These are phyloP conservation scores for Catostomus latipinnis DNA, from an alignment of 2,797 vertebrate species.

Conservation along the genomic window DNA sequence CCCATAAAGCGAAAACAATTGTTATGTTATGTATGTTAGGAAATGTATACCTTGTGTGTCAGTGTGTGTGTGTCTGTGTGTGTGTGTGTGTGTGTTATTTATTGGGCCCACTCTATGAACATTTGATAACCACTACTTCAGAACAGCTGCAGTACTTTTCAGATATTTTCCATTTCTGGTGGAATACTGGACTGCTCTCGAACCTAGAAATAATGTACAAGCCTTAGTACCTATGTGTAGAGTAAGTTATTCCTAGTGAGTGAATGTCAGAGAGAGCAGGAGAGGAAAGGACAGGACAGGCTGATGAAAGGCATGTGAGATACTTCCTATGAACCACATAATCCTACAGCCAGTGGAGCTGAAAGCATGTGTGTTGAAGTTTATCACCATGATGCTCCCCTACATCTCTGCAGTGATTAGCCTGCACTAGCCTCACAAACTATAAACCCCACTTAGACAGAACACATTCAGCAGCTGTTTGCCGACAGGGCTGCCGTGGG, in stretches of 20 bases:
- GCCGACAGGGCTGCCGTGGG: conserved; percentile 55
- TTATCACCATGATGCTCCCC: conserved; percentile 35
- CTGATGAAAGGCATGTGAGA: conserved; percentile 30
- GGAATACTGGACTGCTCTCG: too few species aligned
- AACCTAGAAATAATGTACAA: not conserved
- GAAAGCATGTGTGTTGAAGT: conserved; percentile 34
- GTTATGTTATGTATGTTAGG: too few species aligned
- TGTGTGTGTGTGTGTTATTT: too few species aligned
- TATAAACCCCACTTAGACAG: conserved; percentile 70
- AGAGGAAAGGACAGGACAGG: conserved; percentile 12
- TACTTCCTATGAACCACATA: conserved; percentile 60
- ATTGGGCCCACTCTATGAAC: too few species aligned
- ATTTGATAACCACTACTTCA: too few species aligned
- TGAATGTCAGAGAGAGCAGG: not conserved
- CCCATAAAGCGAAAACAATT: too few species aligned
- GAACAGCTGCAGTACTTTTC: too few species aligned
- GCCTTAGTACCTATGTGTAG: not conserved
- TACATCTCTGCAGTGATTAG: conserved; percentile 60
- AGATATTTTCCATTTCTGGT: too few species aligned
- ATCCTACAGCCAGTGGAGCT: conserved; percentile 57
- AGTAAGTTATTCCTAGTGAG: not conserved
- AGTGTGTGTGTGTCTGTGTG: too few species aligned
- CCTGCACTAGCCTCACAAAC: conserved; percentile 76
- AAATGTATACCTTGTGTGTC: too few species aligned
- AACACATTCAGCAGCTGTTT: conserved; percentile 64